Conservation (phyloP, 2,888 invertebrate species). For the Byasa hedistus region DNA sequence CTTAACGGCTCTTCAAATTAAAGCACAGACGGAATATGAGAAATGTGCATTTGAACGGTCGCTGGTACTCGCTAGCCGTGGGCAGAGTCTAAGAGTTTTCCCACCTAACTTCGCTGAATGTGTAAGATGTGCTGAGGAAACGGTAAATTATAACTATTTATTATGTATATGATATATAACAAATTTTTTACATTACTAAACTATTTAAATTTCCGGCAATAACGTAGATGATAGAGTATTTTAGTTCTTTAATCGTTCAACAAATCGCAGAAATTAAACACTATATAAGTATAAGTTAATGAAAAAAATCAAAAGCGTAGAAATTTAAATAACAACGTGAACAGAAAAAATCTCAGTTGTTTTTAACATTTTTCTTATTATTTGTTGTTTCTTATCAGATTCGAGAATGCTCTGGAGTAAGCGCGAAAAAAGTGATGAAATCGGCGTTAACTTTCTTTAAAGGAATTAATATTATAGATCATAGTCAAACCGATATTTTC, state of each 20-base stretch:
- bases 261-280: no score
- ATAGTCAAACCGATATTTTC: slow-evolving; percentile 35
- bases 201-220: no score
- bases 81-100: slow-evolving; percentile 49
- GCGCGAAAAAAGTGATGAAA: slow-evolving; percentile 54
- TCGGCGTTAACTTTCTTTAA: slow-evolving; percentile 43
- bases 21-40: slow-evolving; percentile 68
- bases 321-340: no score
- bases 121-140: slow-evolving; percentile 65
- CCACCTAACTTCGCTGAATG: slow-evolving; percentile 68
- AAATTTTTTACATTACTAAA: no score
- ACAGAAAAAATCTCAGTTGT: background rate
- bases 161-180: background rate
- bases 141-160: slow-evolving; percentile 44
- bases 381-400: slow-evolving; percentile 51
- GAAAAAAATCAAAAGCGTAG: no score
- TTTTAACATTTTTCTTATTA: background rate
- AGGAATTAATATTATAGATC: slow-evolving; percentile 45
- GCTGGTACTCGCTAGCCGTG: slow-evolving; percentile 59
- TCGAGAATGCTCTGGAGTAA: slow-evolving; percentile 59
- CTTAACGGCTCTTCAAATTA: slow-evolving; percentile 62
- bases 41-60: slow-evolving; percentile 67
- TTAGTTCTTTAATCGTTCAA: no score
- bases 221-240: no score
- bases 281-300: no score